Conservation (phyloP, 1,140 invertebrate species). For the Steinernema feltiae region DNA sequence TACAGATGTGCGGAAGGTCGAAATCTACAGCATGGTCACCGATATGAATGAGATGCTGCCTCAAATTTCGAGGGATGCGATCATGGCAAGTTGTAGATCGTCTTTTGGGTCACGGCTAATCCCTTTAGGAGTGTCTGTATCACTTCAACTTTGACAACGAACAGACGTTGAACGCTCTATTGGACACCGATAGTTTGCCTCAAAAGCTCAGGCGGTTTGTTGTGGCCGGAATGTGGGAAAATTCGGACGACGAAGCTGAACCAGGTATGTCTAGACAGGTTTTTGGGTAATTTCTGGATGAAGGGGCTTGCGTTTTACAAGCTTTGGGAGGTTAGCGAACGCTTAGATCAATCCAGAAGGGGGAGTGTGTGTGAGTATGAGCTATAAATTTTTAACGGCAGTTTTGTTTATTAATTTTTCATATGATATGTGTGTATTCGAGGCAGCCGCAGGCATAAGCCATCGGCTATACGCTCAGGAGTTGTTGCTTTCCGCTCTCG, state of each 20-base stretch:
- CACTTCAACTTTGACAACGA: conserved; percentile 8
- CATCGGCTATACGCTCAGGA: not conserved
- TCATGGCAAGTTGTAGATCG: not conserved
- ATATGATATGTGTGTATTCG: conserved; percentile 15
- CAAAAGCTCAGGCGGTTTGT: not conserved
- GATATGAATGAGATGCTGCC: not conserved
- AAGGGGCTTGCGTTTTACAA: no score
- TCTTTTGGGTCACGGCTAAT: not conserved
- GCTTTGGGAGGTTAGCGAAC: no score
- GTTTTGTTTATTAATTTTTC: conserved; percentile 16
- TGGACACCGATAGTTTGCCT: not conserved
- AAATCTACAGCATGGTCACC: not conserved
- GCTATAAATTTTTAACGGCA: conserved; percentile 14
- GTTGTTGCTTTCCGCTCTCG: not conserved
- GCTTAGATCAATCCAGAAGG: not conserved
- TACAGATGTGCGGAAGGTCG: not conserved
- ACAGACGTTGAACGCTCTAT: not conserved
- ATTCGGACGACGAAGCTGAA: not conserved
- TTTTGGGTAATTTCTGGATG: no score
- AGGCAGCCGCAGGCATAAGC: conserved; percentile 10
- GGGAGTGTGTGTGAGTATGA: conserved; percentile 13
- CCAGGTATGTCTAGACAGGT: not conserved
- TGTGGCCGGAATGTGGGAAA: not conserved
- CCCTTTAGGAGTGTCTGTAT: not conserved
- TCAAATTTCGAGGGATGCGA: not conserved